phyloP scores from a whole-genome alignment of 2,888 invertebrate genomes.

The Elgonia sp. region DNA sequence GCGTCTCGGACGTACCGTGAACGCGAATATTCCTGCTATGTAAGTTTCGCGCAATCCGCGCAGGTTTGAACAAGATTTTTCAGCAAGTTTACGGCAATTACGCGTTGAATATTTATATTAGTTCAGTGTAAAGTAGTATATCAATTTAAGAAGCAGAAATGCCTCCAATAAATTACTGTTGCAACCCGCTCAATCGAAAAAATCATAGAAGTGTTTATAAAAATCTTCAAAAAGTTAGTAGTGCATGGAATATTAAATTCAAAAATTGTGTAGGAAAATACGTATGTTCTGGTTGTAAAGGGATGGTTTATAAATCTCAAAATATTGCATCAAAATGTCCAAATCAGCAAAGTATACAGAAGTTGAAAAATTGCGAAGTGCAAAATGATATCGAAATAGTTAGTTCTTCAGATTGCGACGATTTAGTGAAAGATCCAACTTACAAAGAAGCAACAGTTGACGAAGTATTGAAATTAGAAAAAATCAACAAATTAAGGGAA shows the following conservation, averaged over 20 bases:
- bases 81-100: no score
- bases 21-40: no score
- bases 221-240: constrained; percentile 11
- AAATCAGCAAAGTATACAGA: constrained; percentile 28
- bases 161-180: constrained; percentile 22
- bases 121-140: neutral
- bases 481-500: constrained; percentile 22
- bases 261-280: constrained; percentile 36
- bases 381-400: constrained; percentile 24
- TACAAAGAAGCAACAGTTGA: constrained; percentile 8
- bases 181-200: constrained; percentile 14
- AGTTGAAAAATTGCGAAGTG: neutral
- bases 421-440: constrained; percentile 34
- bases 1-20: no score
- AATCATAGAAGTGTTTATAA: constrained; percentile 15
- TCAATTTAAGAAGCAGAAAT: neutral
- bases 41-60: no score
- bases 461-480: constrained; percentile 7
- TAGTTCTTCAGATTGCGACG: constrained; percentile 12
- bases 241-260: constrained; percentile 21
- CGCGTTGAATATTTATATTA: no score
- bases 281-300: constrained; percentile 35
- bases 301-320: constrained; percentile 32
- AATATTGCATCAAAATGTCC: neutral
- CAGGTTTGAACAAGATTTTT: no score